Base-by-base conservation (phyloP, 30 jellyfish, hydroid and myxozoan species). In the Sanderia malayensis region DNA sequence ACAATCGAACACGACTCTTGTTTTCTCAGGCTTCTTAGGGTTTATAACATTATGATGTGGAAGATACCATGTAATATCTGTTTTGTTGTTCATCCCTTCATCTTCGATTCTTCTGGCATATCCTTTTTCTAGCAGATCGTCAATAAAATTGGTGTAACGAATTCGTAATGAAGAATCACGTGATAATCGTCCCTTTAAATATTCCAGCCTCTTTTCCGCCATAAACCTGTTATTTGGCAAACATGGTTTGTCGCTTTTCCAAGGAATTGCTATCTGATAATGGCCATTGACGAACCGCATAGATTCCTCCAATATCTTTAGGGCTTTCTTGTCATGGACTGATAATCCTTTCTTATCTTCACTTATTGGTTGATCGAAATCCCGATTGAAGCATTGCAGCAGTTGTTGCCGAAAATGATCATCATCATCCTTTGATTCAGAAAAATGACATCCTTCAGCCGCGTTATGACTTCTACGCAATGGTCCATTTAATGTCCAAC, bases 401-500 rank as follows among this genome's bases (percentile, higher is more conserved):
- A 63, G 41, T 33, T 46, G 73, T 19, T 64, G 47, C 41, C 49
- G 71, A 21, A 77, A 63, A 15, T n/a, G 28, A 29, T 26, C 63
- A 37, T 77, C 65, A 11, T 47, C 24, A 2, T 1, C 30, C 46
- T 23, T 11, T 28, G 69, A 0, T 19, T 69, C 30, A 45, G 81
- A 19, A 32, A 66, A 66, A 66, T 24, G 47, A 26, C 78, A 66
- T 19, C 60, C 21, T 59, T 31, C 63, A 7, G 22, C 17, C 4
- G 4, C 46, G 11, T 15, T 24, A 4, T 8, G 3, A 3, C 57
- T 3, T 47, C 74, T 59, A 18, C 31, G n/a, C 49, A 74, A 44
- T 32, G 86, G 86, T 44, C 81, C 86, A 31, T 44, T 59, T 17
- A 74, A 20, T 7, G 86, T 34, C 86, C 79, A 59, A 3, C 86